Base-by-base conservation (phyloP, 2,888 invertebrate genomes). In the Zygothrica quintamaculata region DNA sequence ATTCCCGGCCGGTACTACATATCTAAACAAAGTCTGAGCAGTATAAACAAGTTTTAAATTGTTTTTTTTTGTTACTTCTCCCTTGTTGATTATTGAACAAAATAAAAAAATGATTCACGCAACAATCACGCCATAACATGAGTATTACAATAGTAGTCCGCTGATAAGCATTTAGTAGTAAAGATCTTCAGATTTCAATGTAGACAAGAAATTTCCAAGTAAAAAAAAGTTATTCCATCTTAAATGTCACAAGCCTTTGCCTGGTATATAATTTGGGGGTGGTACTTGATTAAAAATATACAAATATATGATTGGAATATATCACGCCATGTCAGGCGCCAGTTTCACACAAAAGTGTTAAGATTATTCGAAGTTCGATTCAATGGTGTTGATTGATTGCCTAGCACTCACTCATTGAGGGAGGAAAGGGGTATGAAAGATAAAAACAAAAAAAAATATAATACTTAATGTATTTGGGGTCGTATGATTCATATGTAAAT, bases 321-420 rank as follows among this genome's bases (percentile, higher is more conserved):
- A 56, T 74, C 56, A 42, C 53, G 16, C 46, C 61, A 59, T 60
- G 65, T 84, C 73, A 79, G 60, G 77, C 47, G 80, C 11, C 9
- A 13, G 16, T 61, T 80, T 77, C 74, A 51, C 84, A 80, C 33
- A 59, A 42, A n/a, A 51, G 69, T 84, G 80, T 57, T 61, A 76
- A 64, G 65, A 79, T 56, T 62, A 56, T 65, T 26, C 9, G 37
- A 61, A 61, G 60, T 53, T 34, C 59, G 31, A 34, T 16, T 52
- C 26, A 5, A 33, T 12, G 1, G 25, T 7, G 8, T 39, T 65
- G 64, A 73, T 61, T 59, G 74, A 74, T 77, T 59, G 34, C 55
- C 57, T 46, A 52, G 64, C 37, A 66, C 43, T 26, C 34, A 15
- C 3, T 42, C 16, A 34, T n/a, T 39, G 31, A 26, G 26, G 44